phyloP scores from a whole-genome alignment of 2,888 invertebrate genomes.

The Lasioglossum marginatum region DNA sequence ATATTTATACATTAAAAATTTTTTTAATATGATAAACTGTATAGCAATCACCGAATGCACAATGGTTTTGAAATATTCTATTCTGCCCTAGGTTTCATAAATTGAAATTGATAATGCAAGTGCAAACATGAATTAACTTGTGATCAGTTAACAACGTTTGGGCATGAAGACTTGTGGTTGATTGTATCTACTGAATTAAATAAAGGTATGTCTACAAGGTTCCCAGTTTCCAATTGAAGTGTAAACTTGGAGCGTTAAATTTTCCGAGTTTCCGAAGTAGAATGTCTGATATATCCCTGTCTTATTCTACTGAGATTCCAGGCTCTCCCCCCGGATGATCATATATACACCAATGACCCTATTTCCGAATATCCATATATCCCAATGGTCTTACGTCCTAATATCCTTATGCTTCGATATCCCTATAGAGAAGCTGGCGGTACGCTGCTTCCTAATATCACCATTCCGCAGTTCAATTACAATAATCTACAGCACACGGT shows the following conservation, averaged over 20 bases:
- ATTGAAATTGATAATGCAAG: too few relatives aligned
- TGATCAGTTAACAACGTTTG: neutral
- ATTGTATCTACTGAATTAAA: neutral
- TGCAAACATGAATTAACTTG: too few relatives aligned
- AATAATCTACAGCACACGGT: constrained; percentile 1
- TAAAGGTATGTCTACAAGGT: rapidly evolving
- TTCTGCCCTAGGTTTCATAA: too few relatives aligned
- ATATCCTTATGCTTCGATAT: constrained; percentile 18
- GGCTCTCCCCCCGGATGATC: constrained; percentile 7
- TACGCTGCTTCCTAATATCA: neutral
- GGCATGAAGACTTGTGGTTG: too few relatives aligned
- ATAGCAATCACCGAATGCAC: too few relatives aligned
- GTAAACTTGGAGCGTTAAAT: neutral
- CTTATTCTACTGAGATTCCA: constrained; percentile 10
- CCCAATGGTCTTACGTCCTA: constrained; percentile 18
- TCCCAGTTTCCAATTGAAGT: too few relatives aligned
- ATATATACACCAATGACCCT: constrained; percentile 17
- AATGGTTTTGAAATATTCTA: too few relatives aligned
- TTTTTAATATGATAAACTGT: too few relatives aligned
- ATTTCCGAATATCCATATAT: constrained; percentile 19
- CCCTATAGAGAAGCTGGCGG: neutral
- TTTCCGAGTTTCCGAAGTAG: neutral
- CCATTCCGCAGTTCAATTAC: constrained; percentile 9
- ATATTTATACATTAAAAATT: too few relatives aligned
- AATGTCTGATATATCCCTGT: neutral